phyloP scores from a whole-genome alignment of 2,888 invertebrate species.

The Scaptomyza cyrtandrae region DNA sequence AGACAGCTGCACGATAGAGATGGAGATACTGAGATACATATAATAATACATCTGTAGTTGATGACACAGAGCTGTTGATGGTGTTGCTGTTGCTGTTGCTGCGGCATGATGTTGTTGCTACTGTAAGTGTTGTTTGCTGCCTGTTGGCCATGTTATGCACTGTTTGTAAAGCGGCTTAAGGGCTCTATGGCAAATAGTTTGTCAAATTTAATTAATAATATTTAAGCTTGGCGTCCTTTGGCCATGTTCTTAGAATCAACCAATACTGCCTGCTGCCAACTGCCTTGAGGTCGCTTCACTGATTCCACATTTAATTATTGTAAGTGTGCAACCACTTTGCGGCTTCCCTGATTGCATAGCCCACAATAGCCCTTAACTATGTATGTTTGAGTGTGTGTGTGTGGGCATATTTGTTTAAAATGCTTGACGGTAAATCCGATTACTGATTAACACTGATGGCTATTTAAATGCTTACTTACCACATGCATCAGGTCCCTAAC shows the following conservation, averaged over 20 bases:
- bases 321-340: slow-evolving; percentile 25
- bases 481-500: slow-evolving; percentile 7
- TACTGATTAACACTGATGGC: slow-evolving; percentile 21
- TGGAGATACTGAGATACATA: not conserved
- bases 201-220: slow-evolving; percentile 74
- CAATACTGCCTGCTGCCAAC: slow-evolving; percentile 13
- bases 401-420: not conserved
- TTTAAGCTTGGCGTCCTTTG: slow-evolving; percentile 38
- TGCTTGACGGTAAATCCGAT: slow-evolving; percentile 11
- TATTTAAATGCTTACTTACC: slow-evolving; percentile 14
- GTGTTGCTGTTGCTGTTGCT: slow-evolving; percentile 6
- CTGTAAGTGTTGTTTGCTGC: not conserved
- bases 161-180: slow-evolving; percentile 51
- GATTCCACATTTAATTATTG: slow-evolving; percentile 24
- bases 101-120: slow-evolving; percentile 13
- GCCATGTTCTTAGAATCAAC: slow-evolving; percentile 25
- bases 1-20: slow-evolving; percentile 8
- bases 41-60: slow-evolving; percentile 9
- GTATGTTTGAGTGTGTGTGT: not conserved
- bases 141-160: slow-evolving; percentile 39
- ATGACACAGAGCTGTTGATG: slow-evolving; percentile 6
- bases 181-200: slow-evolving; percentile 54
- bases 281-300: slow-evolving; percentile 17
- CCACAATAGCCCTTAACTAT: slow-evolving; percentile 1
- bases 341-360: not conserved